Evolutionary conservation across 1,140 invertebrate genomes (phyloP).

Genomic region (Mesaphorura yosii): DNA sequence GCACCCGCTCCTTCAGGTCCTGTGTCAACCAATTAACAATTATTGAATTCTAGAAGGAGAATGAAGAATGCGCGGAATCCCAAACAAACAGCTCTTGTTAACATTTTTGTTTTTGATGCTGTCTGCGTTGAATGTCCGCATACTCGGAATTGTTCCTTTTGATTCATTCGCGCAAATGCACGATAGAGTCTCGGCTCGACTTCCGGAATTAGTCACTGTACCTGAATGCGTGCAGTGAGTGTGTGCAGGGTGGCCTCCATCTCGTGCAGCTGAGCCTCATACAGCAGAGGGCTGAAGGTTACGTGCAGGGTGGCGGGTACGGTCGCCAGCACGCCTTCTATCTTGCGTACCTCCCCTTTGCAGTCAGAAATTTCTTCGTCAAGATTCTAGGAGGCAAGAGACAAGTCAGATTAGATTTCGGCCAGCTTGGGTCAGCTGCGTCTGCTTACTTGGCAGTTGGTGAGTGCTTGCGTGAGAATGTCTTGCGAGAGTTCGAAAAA

Average conservation of each 20-base stretch:
- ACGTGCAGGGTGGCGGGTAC: slow-evolving; percentile 23
- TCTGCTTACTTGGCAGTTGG: slow-evolving; percentile 30
- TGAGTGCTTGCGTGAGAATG: slow-evolving; percentile 27
- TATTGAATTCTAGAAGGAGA: neutral
- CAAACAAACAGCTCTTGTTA: no score
- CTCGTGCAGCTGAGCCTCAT: slow-evolving; percentile 26
- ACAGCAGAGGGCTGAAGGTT: slow-evolving; percentile 21
- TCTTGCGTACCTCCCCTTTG: slow-evolving; percentile 23
- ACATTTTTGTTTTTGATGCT: no score
- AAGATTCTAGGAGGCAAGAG: slow-evolving; percentile 12
- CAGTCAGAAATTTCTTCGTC: slow-evolving; percentile 27
- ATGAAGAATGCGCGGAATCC: no score
- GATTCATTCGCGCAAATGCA: no score
- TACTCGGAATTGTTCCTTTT: no score
- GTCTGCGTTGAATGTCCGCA: no score
- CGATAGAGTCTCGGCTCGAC: no score
- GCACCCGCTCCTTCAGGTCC: slow-evolving; percentile 27
- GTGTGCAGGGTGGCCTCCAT: slow-evolving; percentile 31
- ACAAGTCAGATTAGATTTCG: neutral
- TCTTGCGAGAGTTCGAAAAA: slow-evolving; percentile 32
- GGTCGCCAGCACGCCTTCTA: slow-evolving; percentile 17
- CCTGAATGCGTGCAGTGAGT: slow-evolving; percentile 27
- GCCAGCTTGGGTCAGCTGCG: neutral
- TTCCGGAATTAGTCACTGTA: slow-evolving; percentile 6
- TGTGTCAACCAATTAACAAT: neutral